Base-by-base conservation (phyloP, 2,888 invertebrate genomes). In the Lasioglossum pauxillum region DNA sequence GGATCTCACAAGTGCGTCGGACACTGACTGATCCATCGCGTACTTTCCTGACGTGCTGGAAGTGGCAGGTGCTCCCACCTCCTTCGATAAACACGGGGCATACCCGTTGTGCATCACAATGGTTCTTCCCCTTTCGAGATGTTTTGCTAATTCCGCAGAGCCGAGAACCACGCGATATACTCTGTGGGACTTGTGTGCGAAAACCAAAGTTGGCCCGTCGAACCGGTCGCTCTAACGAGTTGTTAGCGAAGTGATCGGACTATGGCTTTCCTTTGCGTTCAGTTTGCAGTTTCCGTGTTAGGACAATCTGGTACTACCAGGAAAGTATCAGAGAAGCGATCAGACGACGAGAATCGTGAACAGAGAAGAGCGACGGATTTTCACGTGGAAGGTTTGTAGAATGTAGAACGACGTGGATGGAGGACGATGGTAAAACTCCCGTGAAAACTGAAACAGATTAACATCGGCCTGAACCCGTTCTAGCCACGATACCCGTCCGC, bases 1-100 rank as follows among this genome's bases (percentile, higher is more conserved):
- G 78, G 83, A 87, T 90, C 77, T 74, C 82, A 84, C 89, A 83
- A 73, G 83, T 80, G 38, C 84, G 83, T 75, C 77, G 75, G 75
- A 82, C 85, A 72, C 75, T 85, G 90, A 90, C 90, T 90, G 89
- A 90, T 88, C 90, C 85, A 89, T 86, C 89, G 78, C 76, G 84
- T 77, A 87, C 77, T 86, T 88, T 85, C 82, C 87, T 78, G 81
- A 60, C 78, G 80, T 82, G 83, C 53, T 84, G 76, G 80, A 84
- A 78, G 69, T 74, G 78, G 49, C 82, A 82, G 86, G 80, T 84
- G 81, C 90, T 91, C 91, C 90, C 90, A 91, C 90, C 86, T 89
- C 85, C 41, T 71, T 60, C 86, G 76, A 84, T 64, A 74, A 80
- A 78, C 78, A 75, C 82, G 85, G 83, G 89, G 69, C 72, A 87